Evolutionary conservation across 2,797 vertebrate genomes (phyloP), one percentile per base, ranked within the genome.

Genomic region (Enteromius anoplus): DNA sequence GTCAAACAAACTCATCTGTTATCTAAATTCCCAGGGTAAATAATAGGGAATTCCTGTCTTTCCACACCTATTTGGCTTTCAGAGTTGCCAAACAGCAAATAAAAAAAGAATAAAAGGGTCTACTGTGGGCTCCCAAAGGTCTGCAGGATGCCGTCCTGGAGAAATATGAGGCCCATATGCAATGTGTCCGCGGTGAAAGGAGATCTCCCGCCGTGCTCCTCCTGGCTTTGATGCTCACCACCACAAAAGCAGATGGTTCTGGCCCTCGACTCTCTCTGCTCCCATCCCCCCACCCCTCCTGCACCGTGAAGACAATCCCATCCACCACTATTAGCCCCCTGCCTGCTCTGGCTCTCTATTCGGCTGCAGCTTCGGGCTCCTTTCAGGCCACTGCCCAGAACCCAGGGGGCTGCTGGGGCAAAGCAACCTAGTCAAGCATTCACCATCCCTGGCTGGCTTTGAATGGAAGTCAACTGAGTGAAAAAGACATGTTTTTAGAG

Each of bases 241-340:
- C 89, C 91, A 93, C 93, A 94, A 95, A 95, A 95, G 93, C 94
- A 95, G 95, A 95, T 95, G 95, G 93, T 88, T 85, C 78, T 91
- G 87, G 32, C 78, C 76, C 83, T 73, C 49, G 32, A 72, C 60
- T 6, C 58, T 68, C 37, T 64, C 45, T 55, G 58, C 34, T 80
- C 64, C 60, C n/a, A 1, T 45, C 49, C 69, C 42, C 81, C 82
- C 81, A 70, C 82, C 79, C 70, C 42, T 53, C 7, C 49, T 5
- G 10, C 32, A 75, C 70, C 26, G 53, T 45, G 65, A 84, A 86
- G 81, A 85, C 92, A 92, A 88, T 91, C 85, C 91, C 90, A 88
- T 91, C 89, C 85, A 49, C 85, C 88, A 89, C 93, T 93, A 94
- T 94, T 95, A 95, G 93, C 91, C 94, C 92, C 94, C 93, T 88